Evolutionary conservation across 53 echinoderm and acorn worm species (phyloP).

Genomic region (Echinometra lucunter): DNA sequence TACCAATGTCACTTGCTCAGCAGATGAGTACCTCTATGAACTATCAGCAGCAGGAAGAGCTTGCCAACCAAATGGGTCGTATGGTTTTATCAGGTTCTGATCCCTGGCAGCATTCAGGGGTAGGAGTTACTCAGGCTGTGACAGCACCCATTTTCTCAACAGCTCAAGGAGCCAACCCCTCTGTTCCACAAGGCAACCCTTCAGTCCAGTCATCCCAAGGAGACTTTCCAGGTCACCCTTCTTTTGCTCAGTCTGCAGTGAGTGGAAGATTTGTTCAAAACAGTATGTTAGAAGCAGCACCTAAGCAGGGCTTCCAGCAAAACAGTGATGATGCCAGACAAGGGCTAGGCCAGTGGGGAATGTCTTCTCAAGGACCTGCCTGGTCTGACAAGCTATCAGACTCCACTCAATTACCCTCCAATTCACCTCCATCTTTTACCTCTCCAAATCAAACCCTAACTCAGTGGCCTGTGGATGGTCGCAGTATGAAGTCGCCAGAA

Average conservation of each 20-base stretch:
- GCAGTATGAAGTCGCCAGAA: background rate
- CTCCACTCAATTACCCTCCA: background rate
- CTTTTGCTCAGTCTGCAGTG: conserved; percentile 50
- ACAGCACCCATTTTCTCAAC: conserved; percentile 21
- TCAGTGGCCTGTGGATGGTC: conserved; percentile 40
- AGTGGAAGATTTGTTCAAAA: conserved; percentile 60
- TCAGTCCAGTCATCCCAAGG: background rate
- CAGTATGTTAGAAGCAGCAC: background rate
- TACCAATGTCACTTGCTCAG: background rate
- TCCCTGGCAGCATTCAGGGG: conserved; percentile 38
- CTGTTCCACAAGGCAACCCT: background rate
- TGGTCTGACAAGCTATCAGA: conserved; percentile 34
- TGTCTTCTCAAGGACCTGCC: background rate
- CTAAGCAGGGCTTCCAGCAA: background rate
- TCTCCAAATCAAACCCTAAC: background rate
- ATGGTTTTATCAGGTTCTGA: conserved; percentile 3
- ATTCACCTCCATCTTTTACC: conserved; percentile 40
- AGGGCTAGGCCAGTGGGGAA: conserved; percentile 17
- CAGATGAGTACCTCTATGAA: conserved; percentile 36
- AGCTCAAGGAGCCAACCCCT: conserved; percentile 31
- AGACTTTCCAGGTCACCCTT: background rate
- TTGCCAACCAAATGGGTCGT: conserved; percentile 38
- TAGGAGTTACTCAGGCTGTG: conserved; percentile 7
- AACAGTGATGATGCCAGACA: background rate
- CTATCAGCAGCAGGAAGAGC: conserved; percentile 44